A percentile compares a stretch with the other conserved stretches of the same genome.
phyloP scores from a whole-genome alignment of 2,888 invertebrate genomes.

The Argynnis bischoffii region DNA sequence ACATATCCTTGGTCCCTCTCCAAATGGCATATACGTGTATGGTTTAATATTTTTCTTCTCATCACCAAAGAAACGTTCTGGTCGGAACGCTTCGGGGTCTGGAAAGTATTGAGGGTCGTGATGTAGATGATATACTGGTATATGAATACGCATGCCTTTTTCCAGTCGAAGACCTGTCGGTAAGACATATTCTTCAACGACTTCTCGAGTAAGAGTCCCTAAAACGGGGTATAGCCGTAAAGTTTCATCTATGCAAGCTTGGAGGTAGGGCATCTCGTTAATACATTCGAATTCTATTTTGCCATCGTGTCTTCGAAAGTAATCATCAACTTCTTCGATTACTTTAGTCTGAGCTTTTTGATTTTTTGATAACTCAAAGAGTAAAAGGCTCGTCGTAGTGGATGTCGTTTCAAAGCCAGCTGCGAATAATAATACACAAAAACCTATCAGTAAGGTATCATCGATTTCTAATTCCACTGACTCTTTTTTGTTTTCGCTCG shows the following conservation, averaged over 20 bases:
- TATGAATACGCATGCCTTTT: slow-evolving; percentile 55
- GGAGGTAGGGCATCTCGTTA: slow-evolving; percentile 51
- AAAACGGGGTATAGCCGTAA: slow-evolving; percentile 59
- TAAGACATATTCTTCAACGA: slow-evolving; percentile 54
- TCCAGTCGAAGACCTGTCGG: slow-evolving; percentile 54
- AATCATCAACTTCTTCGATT: slow-evolving; percentile 50
- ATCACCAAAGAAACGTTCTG: slow-evolving; percentile 57
- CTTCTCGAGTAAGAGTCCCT: slow-evolving; percentile 53
- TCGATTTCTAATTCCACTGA: slow-evolving; percentile 48
- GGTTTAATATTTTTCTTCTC: slow-evolving; percentile 51
- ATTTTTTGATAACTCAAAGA: slow-evolving; percentile 54
- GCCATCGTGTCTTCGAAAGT: slow-evolving; percentile 41
- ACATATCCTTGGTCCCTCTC: slow-evolving; percentile 44
- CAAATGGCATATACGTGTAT: slow-evolving; percentile 38
- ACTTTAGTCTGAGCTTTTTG: slow-evolving; percentile 44
- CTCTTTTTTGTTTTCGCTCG: not conserved
- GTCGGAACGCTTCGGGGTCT: slow-evolving; percentile 55
- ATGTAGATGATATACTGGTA: slow-evolving; percentile 59
- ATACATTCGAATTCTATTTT: slow-evolving; percentile 52
- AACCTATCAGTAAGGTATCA: slow-evolving; percentile 71
- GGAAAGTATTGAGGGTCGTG: slow-evolving; percentile 56
- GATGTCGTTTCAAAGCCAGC: slow-evolving; percentile 61
- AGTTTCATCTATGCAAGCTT: slow-evolving; percentile 55
- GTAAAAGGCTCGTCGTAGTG: slow-evolving; percentile 45
- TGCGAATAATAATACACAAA: slow-evolving; percentile 73